Base-by-base conservation (phyloP, 2,113 vertebrate genomes). In the Gallinago paraguaiae region DNA sequence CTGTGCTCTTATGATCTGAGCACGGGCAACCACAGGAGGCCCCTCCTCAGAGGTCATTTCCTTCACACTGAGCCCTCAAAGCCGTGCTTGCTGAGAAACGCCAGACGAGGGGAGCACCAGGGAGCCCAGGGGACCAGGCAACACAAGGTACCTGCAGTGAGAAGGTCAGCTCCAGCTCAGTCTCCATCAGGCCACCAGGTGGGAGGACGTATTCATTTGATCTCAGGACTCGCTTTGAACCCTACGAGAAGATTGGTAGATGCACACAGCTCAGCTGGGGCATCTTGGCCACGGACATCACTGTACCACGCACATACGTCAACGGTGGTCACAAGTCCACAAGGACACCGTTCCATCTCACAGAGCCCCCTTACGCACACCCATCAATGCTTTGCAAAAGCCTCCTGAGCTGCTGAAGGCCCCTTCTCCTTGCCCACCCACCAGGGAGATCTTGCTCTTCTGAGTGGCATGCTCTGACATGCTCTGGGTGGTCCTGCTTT, bases 181-280 rank as follows among this genome's bases (percentile, higher is more conserved):
- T 99, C 95, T 99, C 99, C 97, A 99, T 99, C 63, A 98, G 98
- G 86, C 99, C 99, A 90, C 98, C 98, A 84, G 99, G 99, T 0
- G 99, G 99, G 97, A 99, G 98, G 97, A 99, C 94, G 14, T 99
- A 99, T 97, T 99, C 99, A 96, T 99, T 99, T 77, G 99, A 99
- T 84, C 99, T 98, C 97, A 99, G 95, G 88, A 99, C 98, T 72
- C 99, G 95, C 74, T 99, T 99, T 60, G 99, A 99, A 93, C 99
- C 99, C 99, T 99, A 81, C 39, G 90, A 90, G 2, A 71, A 84
- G 37, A 93, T 23, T 3, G 31, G 67, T 18, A 93, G 57, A 70
- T 0, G 6, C 45, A 70, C 51, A 51, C 19, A 43, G 68, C 18
- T 88, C 24, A 81, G 83, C 48, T 84, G 33, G 0, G 84, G 53